Base-by-base conservation (phyloP, 2,113 vertebrate genomes). In the Mobula birostris region DNA sequence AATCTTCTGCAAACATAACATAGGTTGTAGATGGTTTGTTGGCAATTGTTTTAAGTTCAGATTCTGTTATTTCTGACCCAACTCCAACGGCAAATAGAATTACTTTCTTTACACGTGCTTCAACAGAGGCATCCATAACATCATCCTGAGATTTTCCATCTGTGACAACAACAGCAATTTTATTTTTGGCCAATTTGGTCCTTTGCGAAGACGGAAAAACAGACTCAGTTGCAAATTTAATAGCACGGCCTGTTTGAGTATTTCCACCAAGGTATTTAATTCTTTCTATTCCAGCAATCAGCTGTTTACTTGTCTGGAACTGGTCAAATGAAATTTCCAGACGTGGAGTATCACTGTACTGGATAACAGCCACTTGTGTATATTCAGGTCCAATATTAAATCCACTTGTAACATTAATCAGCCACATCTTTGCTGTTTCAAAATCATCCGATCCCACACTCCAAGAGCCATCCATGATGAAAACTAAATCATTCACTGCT, bases 71-170 rank as follows among this genome's bases (percentile, higher is more conserved):
- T 96, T 97, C 97, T 5, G 87, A 96, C 15, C 97, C 97, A 21
- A 97, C 97, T 32, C 97, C 97, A 2, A 97, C 97, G 8, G 97
- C 97, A 48, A 97, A 97, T 17, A 97, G 93, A 19, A 95, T 97
- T 14, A 97, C 95, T 32, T 96, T 95, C 94, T 97, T 95, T 29
- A 95, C 95, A 93, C 95, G 95, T 0, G 97, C 97, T 94, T 97
- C 96, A 95, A 96, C 94, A 36, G 97, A 97, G 83, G 96, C 95
- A 12, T 97, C 97, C 91, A 96, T 96, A 94, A 97, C 97, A 27
- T 97, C 97, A 27, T 97, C 97, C 95, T 98, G 97, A 66, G 97
- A 97, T 95, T 97, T 97, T 19, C 97, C 97, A 58, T 98, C 97
- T 0, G 97, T 98, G 36, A 98, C 96, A 85, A 98, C 97, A 94